Evolutionary conservation across 2,113 vertebrate genomes (phyloP), one percentile per base, ranked within the genome.

Genomic region (Corvus hawaiiensis): DNA sequence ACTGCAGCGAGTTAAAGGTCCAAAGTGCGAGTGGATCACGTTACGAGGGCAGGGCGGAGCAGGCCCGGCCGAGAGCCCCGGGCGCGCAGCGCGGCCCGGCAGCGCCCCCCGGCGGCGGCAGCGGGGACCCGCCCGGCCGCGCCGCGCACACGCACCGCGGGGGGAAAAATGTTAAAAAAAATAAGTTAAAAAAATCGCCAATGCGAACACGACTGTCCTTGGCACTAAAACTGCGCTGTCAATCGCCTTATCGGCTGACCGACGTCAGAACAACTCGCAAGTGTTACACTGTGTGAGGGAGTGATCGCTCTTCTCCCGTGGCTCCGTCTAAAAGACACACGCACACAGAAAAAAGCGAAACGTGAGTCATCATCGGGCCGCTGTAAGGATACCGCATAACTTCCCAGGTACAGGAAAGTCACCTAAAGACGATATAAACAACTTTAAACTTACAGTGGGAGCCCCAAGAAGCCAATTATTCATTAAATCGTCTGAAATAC

Each of bases 71-170:
- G 7, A 32, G 4, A 24, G 41, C 39, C 11, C 17, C 16, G 5
- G 30, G 41, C 27, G 26, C 26, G 10, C 24, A 76, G 22, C 80
- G 75, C 92, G 64, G 94, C 87, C 32, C 97, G 56, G 94, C 93
- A 97, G 93, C 94, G 97, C 97, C 98, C 88, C 96, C 97, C 92
- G 74, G 54, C 95, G 97, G 82, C 94, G 56, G 59, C 48, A 91
- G 55, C 28, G 59, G 69, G 83, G 95, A 30, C 32, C 82, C 33
- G 63, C 37, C 39, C 58, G 62, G 64, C 83, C 37, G 32, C 63
- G 28, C 56, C 28, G 49, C 26, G n/a, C 16, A 28, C 41, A 55
- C 43, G 16, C 48, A 43, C 28, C 19, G 13, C 43, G 35, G 69
- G 43, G 22, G 20, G 46, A 5, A 28, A 14, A 6, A 28, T 12